Conservation (phyloP, 2,113 vertebrate genomes). For the Vimba vimba region DNA sequence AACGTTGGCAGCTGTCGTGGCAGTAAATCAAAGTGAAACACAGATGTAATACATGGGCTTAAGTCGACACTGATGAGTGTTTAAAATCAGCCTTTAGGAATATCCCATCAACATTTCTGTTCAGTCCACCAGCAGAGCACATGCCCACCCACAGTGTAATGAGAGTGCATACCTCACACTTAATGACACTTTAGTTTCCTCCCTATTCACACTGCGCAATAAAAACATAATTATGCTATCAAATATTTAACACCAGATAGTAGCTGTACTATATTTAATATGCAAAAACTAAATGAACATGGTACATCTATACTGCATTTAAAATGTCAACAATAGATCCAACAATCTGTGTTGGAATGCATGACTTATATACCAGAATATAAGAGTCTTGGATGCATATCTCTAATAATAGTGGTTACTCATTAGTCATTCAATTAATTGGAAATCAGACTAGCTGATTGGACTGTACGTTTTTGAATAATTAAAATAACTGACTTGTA, state of each 20-base stretch:
- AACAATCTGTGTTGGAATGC: not conserved
- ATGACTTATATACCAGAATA: not conserved
- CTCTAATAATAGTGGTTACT: not conserved
- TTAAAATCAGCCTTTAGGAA: slow-evolving; percentile 67
- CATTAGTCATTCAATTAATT: not conserved
- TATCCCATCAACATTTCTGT: slow-evolving; percentile 58
- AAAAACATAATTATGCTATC: slow-evolving; percentile 51
- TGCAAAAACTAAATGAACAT: not conserved
- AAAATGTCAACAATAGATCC: slow-evolving; percentile 12
- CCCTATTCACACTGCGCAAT: slow-evolving; percentile 37
- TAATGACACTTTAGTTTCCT: slow-evolving; percentile 44
- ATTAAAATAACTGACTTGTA: not conserved
- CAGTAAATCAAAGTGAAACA: slow-evolving; percentile 68
- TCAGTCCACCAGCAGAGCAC: slow-evolving; percentile 62
- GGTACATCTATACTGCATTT: slow-evolving; percentile 9
- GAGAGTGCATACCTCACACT: slow-evolving; percentile 49
- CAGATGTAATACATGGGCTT: slow-evolving; percentile 58
- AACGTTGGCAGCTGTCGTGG: slow-evolving; percentile 48
- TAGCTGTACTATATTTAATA: not conserved
- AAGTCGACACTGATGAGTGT: slow-evolving; percentile 69
- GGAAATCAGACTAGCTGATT: not conserved
- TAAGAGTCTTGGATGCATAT: not conserved
- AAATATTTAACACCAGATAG: slow-evolving; percentile 52
- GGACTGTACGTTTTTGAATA: not conserved
- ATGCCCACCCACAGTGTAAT: slow-evolving; percentile 68